phyloP scores from a whole-genome alignment of 92 coral and sea anemone species.

The Chrysogorgia sp. region DNA sequence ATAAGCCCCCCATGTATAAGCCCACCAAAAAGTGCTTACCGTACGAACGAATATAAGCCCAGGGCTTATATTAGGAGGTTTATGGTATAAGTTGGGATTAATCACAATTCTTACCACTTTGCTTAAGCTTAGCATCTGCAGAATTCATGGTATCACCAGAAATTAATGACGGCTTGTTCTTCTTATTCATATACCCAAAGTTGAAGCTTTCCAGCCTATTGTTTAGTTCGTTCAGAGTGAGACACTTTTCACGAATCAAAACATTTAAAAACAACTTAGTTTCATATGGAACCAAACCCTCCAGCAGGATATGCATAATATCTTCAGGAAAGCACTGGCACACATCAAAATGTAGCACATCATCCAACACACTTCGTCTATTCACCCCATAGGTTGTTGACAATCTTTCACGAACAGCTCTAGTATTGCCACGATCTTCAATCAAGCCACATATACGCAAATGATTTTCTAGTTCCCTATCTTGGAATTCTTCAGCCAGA shows the following conservation, averaged over 20 bases:
- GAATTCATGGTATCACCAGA: constrained; percentile 50
- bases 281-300: constrained; percentile 56
- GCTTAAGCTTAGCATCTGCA: constrained; percentile 50
- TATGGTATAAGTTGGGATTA: no score
- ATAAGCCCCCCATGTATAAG: no score
- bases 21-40: neutral
- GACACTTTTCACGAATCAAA: constrained; percentile 32
- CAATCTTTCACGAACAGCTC: constrained; percentile 13
- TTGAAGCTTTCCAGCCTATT: constrained; percentile 38
- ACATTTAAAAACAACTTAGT: constrained; percentile 40
- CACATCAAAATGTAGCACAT: constrained; percentile 42
- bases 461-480: constrained; percentile 30
- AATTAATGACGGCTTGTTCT: constrained; percentile 51
- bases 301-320: constrained; percentile 59
- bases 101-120: constrained; percentile 32
- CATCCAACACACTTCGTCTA: constrained; percentile 28
- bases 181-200: constrained; percentile 49
- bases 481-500: constrained; percentile 45
- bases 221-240: constrained; percentile 47
- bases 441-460: constrained; percentile 4
- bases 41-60: neutral
- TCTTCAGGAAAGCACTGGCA: constrained; percentile 60
- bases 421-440: constrained; percentile 45
- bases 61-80: neutral
- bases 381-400: constrained; percentile 47